Conservation (phyloP, 1,140 invertebrate species). For the Colletes latitarsis region DNA sequence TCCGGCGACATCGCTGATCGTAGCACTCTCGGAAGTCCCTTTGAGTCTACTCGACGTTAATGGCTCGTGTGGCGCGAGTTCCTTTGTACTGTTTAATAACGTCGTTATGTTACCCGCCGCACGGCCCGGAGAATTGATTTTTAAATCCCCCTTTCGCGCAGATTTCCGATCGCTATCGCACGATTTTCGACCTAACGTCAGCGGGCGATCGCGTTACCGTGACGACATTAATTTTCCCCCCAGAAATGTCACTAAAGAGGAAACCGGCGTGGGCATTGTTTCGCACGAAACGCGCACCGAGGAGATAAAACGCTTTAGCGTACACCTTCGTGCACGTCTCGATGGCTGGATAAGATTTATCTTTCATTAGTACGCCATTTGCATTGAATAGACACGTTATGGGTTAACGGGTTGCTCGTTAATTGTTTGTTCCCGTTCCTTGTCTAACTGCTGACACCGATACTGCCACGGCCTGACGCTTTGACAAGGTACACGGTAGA, state of each 20-base stretch:
- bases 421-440: conserved; percentile 72
- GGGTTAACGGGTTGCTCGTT: conserved; percentile 68
- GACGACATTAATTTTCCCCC: neutral
- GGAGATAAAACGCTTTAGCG: conserved; percentile 13
- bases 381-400: conserved; percentile 73
- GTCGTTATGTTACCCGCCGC: conserved; percentile 37
- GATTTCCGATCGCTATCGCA: neutral
- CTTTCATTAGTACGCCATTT: conserved; percentile 72
- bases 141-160: conserved; percentile 16
- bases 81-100: conserved; percentile 54
- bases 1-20: conserved; percentile 40
- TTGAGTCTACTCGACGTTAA: conserved; percentile 42
- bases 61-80: conserved; percentile 47
- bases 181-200: too few species aligned
- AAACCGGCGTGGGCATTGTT: conserved; percentile 16
- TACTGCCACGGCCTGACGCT: conserved; percentile 53
- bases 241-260: neutral
- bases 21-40: conserved; percentile 47
- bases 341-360: conserved; percentile 70
- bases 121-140: conserved; percentile 21
- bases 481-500: conserved; percentile 65
- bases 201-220: neutral
- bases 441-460: conserved; percentile 38
- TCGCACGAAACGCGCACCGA: conserved; percentile 16
- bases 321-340: conserved; percentile 44